These are phyloP conservation scores for Athripsodes cinereus DNA, from an alignment of 2,888 invertebrate genomes.

Conservation along the genomic window DNA sequence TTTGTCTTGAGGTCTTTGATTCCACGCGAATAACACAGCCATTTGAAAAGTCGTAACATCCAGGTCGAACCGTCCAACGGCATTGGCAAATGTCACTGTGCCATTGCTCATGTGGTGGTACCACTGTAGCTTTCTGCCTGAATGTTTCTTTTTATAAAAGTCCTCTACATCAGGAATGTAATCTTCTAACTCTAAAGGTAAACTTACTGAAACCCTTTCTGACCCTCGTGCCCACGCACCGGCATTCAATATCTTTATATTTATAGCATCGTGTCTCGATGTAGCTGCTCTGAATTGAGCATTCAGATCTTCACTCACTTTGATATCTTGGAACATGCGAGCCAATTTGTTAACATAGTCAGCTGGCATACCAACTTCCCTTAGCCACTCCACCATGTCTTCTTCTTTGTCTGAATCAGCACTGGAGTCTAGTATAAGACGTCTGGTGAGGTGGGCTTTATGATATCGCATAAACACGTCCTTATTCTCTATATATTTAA, in stretches of 20 bases:
- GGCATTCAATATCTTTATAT: constrained; percentile 97
- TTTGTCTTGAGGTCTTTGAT: constrained; percentile 87
- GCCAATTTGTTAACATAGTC: constrained; percentile 98
- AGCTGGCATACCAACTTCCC: constrained; percentile 99
- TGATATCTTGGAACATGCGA: constrained; percentile 97
- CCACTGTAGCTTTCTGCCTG: constrained; percentile 96
- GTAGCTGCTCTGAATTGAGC: constrained; percentile 84
- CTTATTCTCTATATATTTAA: constrained; percentile 99
- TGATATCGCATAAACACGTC: constrained; percentile 99
- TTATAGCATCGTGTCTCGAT: constrained; percentile 80
- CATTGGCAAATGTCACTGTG: constrained; percentile 91
- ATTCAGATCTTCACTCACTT: constrained; percentile 95
- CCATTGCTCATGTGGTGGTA: constrained; percentile 99
- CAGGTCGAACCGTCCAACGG: constrained; percentile 89
- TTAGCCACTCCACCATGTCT: constrained; percentile 96
- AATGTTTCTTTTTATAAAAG: constrained; percentile 96
- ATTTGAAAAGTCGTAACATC: constrained; percentile 99
- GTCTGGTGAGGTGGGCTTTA: constrained; percentile 93
- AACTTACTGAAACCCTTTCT: constrained; percentile 90
- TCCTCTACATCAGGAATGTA: constrained; percentile 99
- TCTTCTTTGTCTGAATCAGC: constrained; percentile 99
- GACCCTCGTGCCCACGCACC: constrained; percentile 97
- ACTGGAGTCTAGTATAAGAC: constrained; percentile 93
- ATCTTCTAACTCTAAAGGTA: constrained; percentile 96
- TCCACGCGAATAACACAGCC: constrained; percentile 99